Base-by-base conservation (phyloP, 2,888 invertebrate genomes). In the Trichacis sp. region DNA sequence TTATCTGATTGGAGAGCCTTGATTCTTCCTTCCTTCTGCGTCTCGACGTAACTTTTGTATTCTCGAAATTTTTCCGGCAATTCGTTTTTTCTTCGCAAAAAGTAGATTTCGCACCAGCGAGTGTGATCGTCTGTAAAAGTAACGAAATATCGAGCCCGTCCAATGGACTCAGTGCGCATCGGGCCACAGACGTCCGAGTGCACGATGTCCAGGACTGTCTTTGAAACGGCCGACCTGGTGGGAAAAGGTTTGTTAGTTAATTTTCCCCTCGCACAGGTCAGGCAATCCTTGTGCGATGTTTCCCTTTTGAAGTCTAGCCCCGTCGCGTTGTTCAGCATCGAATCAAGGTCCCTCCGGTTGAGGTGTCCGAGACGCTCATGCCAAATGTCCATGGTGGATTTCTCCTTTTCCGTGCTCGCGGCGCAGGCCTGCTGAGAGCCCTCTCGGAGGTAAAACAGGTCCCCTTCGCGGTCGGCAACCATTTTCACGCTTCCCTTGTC, bases 41-140 rank as follows among this genome's bases (percentile, higher is more conserved):
- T 68, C 30, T 73, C 70, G 19, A 63, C 69, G 11, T 57, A 18
- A 6, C 42, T 46, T 29, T 69, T 70, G 38, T 53, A 71, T 1
- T 68, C 64, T 11, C 18, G 40, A 36, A 69, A 72, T 17, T 58
- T 67, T 9, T 63, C 14, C 15, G 66, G 53, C 1, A 42, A 67
- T 4, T 71, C 68, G 11, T 36, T 20, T 47, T 73, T 71, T 1
- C 29, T 59, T 8, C 47, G 49, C n/a, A 71, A 33, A n/a, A 73
- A 67, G 17, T 60, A 52, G 0, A 70, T 56, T 18, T 68, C 59
- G 24, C 70, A 69, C 54, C 68, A 71, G 9, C 73, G 56, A 3
- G 64, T 63, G 38, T 56, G 36, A 48, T 77, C 73, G 52, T 75
- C 75, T 33, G n/a, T 33, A n/a, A 33, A 33, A 9, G 33, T 33